Conservation (phyloP, 2,113 vertebrate genomes). For the Petromus typicus region DNA sequence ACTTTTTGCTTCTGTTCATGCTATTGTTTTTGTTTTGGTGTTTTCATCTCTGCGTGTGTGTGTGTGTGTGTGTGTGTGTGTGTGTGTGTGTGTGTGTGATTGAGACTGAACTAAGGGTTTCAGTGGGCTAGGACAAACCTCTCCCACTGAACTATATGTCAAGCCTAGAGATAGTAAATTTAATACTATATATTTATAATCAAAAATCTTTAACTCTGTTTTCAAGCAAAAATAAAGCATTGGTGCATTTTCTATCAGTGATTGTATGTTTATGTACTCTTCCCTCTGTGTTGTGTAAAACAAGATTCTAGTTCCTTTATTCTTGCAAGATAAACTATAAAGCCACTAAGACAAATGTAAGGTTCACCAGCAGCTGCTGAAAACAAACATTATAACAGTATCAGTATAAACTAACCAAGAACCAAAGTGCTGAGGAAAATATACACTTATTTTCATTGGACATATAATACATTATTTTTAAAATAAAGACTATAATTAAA, state of each 20-base stretch:
- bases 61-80: too few relatives aligned
- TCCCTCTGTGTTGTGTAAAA: conserved; percentile 35
- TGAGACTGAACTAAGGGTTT: not conserved
- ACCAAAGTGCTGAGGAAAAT: not conserved
- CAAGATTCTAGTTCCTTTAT: not conserved
- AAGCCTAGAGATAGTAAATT: not conserved
- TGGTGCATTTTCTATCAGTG: not conserved
- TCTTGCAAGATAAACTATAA: conserved; percentile 48
- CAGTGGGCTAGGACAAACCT: not conserved
- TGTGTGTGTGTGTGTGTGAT: too few relatives aligned
- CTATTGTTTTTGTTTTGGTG: not conserved
- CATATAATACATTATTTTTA: not conserved
- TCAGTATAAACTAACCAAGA: not conserved
- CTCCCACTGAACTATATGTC: not conserved
- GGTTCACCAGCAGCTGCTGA: not conserved
- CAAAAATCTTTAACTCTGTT: not conserved
- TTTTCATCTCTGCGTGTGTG: too few relatives aligned
- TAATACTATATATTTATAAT: not conserved
- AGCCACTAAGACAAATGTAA: not conserved
- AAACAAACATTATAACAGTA: conserved; percentile 21
- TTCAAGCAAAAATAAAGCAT: conserved; percentile 63
- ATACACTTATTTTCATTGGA: not conserved
- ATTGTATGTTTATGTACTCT: conserved; percentile 40
- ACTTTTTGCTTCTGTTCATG: not conserved
- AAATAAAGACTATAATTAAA: conserved; percentile 3